A percentile compares a stretch with the other conserved stretches of the same genome.
Conservation (phyloP, 2,797 vertebrate species). For the Furcifer pardalis region DNA sequence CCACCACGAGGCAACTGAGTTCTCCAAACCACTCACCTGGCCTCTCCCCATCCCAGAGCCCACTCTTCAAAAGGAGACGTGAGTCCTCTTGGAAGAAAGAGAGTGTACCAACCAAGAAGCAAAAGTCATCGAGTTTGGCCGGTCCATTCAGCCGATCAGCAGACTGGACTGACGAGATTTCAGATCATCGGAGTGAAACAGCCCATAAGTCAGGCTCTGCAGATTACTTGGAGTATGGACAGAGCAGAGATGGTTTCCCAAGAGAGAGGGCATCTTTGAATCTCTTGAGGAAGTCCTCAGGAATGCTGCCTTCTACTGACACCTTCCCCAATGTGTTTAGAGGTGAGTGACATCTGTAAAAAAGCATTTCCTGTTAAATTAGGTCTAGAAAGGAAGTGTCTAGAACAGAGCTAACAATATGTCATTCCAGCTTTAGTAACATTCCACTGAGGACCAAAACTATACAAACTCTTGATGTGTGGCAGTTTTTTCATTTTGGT, state of each 20-base stretch:
- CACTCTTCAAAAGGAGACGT: constrained; percentile 78
- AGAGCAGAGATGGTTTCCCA: constrained; percentile 67
- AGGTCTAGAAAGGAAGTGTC: background rate
- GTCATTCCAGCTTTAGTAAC: constrained; percentile 10
- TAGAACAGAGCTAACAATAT: background rate
- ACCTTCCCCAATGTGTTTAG: constrained; percentile 90
- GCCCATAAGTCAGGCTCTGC: constrained; percentile 72
- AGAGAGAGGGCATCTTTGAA: constrained; percentile 77
- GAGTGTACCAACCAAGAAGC: constrained; percentile 69
- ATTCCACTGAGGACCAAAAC: background rate
- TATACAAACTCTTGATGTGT: constrained; percentile 15
- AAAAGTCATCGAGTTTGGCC: constrained; percentile 77
- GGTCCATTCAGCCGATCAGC: constrained; percentile 88
- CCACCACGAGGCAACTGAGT: constrained; percentile 92
- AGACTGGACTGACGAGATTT: constrained; percentile 90
- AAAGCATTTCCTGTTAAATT: background rate
- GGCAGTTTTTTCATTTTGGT: constrained; percentile 9
- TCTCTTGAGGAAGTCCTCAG: constrained; percentile 79
- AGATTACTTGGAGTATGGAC: constrained; percentile 78
- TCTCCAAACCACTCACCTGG: constrained; percentile 87
- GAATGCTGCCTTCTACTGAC: constrained; percentile 80
- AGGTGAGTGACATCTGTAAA: constrained; percentile 77
- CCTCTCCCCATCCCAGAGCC: constrained; percentile 88
- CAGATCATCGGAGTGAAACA: constrained; percentile 61
- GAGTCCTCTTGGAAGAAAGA: constrained; percentile 71